Conservation (phyloP, 2,888 invertebrate genomes). For the Cynaeus angustus region DNA sequence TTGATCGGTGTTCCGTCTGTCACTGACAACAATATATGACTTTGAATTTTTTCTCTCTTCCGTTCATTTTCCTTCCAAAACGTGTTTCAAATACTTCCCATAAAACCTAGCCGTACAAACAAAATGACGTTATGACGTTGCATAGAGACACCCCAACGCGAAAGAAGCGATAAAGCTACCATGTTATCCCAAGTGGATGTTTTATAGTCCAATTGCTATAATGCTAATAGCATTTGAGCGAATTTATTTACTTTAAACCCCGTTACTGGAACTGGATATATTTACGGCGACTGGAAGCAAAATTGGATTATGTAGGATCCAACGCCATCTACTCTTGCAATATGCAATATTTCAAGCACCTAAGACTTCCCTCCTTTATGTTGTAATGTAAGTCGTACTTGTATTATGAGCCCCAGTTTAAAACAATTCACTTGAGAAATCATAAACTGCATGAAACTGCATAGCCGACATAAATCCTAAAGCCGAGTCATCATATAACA, state of each 20-base stretch:
- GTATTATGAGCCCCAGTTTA: constrained; percentile 27
- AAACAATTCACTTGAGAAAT: constrained; percentile 26
- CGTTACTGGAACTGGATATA: constrained; percentile 56
- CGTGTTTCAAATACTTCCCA: constrained; percentile 51
- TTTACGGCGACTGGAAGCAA: constrained; percentile 59
- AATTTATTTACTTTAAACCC: constrained; percentile 65
- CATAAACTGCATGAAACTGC: constrained; percentile 5
- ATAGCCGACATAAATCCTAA: not conserved
- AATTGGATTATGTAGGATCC: constrained; percentile 62
- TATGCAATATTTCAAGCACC: constrained; percentile 62
- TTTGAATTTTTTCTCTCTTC: constrained; percentile 50
- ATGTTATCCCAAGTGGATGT: constrained; percentile 58
- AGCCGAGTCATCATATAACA: not conserved
- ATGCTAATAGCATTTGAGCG: constrained; percentile 61
- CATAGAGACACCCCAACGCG: constrained; percentile 22
- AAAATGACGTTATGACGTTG: constrained; percentile 26
- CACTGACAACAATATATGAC: constrained; percentile 67
- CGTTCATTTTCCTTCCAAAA: constrained; percentile 39
- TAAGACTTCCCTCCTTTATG: constrained; percentile 55
- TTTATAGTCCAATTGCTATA: constrained; percentile 61
- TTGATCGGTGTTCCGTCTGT: constrained; percentile 68
- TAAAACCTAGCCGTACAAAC: constrained; percentile 29
- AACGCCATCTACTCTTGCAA: constrained; percentile 59
- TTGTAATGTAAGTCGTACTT: constrained; percentile 25
- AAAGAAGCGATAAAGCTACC: constrained; percentile 55